These are phyloP conservation scores for Pluvianellus socialis DNA, from an alignment of 2,113 vertebrate genomes.

Conservation along the genomic window DNA sequence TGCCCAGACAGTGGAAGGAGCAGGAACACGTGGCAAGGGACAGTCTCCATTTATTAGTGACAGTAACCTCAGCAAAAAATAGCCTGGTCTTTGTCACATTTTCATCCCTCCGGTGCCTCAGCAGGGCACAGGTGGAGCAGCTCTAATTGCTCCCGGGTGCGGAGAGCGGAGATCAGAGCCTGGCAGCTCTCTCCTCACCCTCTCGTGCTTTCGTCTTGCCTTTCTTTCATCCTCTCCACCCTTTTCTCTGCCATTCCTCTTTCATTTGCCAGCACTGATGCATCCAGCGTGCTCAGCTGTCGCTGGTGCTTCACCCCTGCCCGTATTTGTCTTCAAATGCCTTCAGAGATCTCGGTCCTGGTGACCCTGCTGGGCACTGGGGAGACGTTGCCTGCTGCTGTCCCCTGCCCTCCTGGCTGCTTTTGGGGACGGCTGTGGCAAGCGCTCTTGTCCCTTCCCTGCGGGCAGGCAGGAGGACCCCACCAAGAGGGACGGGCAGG, in stretches of 20 bases:
- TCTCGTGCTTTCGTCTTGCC: background rate
- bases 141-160: background rate
- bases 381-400: background rate
- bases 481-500: background rate
- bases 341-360: rapidly evolving
- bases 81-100: conserved; percentile 24
- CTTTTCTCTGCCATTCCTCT: background rate
- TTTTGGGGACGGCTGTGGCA: rapidly evolving
- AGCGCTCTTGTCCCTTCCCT: rapidly evolving
- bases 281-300: rapidly evolving
- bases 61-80: conserved; percentile 28
- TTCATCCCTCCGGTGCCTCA: background rate
- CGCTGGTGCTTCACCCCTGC: background rate
- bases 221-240: background rate
- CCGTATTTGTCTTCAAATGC: background rate
- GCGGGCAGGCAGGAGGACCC: background rate
- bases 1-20: background rate
- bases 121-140: background rate
- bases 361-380: background rate
- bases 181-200: background rate
- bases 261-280: background rate
- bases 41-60: conserved; percentile 36
- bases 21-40: conserved; percentile 6
- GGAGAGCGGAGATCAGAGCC: background rate
- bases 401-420: background rate